Evolutionary conservation across 2,888 invertebrate genomes (phyloP), one percentile per base, ranked within the genome.

Genomic region (Drosophila anceps): DNA sequence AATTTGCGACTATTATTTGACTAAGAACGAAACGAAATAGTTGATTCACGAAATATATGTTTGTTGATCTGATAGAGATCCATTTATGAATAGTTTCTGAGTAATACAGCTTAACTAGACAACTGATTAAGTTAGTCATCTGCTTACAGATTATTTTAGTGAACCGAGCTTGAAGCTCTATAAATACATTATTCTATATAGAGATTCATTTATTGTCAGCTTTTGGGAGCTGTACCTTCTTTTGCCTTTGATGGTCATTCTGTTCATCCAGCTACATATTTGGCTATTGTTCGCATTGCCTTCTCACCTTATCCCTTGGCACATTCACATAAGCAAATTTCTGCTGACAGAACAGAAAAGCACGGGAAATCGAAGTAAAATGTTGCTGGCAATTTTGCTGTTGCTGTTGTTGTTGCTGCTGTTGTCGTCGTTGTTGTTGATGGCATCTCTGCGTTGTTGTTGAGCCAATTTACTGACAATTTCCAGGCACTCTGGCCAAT

Each of bases 391-490:
- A 84, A 82, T 84, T 82, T 86, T 81, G 71, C 59, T 79, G 55
- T n/a, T 54, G 31, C 31, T 65, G 72, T 15, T 43, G 48, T 15
- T 60, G 60, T 31, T 64, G 72, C 15, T 41, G 53, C n/a, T 58
- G 60, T n/a, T 67, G 66, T 39, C 65, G 72, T 13, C 50, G 54
- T n/a, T 60, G 62, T 69, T 76, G 79, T 64, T 75, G 85, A 69
- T 81, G 82, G 69, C 80, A 80, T 81, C 81, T 81, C 81, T 65
- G 74, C 65, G 82, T 73, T 87, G 84, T 88, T 84, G 87, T 75
- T 82, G 88, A 87, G 86, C 89, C 86, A 89, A 86, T 86, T 86
- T 87, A 82, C 89, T 84, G 84, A 85, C 88, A 86, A 84, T 84
- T 88, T 84, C 81, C 81, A 79, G 73, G 69, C 87, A 84, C 84